phyloP scores from a whole-genome alignment of 2,888 invertebrate genomes.

The Horisme vitalbata region DNA sequence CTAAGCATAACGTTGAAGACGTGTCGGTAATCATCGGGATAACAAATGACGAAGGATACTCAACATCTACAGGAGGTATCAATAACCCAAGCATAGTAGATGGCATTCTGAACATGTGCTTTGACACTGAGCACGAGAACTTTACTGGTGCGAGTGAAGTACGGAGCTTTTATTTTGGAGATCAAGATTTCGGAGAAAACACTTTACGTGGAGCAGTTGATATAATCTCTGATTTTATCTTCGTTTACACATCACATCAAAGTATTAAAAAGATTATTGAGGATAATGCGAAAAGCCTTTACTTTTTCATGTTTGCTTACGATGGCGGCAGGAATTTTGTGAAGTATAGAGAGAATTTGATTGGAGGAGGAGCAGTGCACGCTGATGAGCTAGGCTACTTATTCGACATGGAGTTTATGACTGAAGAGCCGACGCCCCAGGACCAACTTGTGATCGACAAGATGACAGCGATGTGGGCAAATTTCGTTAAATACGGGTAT shows the following conservation, averaged over 20 bases:
- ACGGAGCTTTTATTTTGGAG: constrained; percentile 55
- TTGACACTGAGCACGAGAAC: constrained; percentile 38
- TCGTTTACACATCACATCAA: constrained; percentile 37
- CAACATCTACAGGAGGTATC: not conserved
- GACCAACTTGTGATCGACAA: constrained; percentile 49
- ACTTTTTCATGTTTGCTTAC: constrained; percentile 52
- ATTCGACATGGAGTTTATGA: constrained; percentile 44
- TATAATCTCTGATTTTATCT: constrained; percentile 47
- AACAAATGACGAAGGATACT: constrained; percentile 41
- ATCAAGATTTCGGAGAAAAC: constrained; percentile 38
- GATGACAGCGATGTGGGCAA: constrained; percentile 49
- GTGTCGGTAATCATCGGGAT: too few species aligned
- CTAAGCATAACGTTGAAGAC: constrained; percentile 25
- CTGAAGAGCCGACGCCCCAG: constrained; percentile 33
- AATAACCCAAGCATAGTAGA: constrained; percentile 5
- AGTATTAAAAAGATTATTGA: constrained; percentile 5
- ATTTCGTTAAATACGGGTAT: constrained; percentile 55
- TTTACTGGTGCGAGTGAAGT: constrained; percentile 36
- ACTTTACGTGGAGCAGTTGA: constrained; percentile 33
- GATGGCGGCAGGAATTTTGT: constrained; percentile 51
- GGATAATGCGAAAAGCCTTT: constrained; percentile 8
- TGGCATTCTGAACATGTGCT: constrained; percentile 24
- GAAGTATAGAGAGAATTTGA: constrained; percentile 41
- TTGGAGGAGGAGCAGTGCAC: constrained; percentile 42
- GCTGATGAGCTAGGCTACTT: constrained; percentile 55